Percentiles rank a stretch among this genome's conserved stretches.
Evolutionary conservation across 2,113 vertebrate genomes (phyloP).

Genomic region (Cynoglossus semilaevis): DNA sequence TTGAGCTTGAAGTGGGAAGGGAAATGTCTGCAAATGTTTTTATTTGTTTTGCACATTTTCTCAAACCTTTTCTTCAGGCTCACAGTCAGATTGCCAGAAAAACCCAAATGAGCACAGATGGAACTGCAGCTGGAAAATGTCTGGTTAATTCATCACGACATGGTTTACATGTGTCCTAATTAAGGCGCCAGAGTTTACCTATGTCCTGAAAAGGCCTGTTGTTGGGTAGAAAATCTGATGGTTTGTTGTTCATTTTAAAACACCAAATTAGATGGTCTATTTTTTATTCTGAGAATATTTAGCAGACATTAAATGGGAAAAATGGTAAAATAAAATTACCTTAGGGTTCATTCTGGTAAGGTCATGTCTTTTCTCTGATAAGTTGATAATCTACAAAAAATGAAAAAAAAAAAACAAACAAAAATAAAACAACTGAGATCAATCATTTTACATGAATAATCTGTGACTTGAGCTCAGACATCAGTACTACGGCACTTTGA

Average conservation of each 20-base stretch:
- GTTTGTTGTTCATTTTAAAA: not conserved
- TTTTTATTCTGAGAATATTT: not conserved
- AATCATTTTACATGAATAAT: constrained; percentile 16
- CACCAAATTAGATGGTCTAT: not conserved
- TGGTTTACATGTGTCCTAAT: too few relatives aligned
- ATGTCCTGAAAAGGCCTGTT: too few relatives aligned
- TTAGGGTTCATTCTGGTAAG: constrained; percentile 91
- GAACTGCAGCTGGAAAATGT: too few relatives aligned
- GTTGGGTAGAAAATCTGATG: not conserved
- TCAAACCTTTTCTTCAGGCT: not conserved
- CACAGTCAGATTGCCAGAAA: not conserved
- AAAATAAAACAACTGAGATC: constrained; percentile 26
- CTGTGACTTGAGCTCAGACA: constrained; percentile 7
- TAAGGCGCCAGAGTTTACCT: too few relatives aligned
- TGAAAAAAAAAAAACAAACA: constrained; percentile 47
- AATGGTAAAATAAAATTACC: constrained; percentile 70
- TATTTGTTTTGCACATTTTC: too few relatives aligned
- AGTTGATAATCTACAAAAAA: constrained; percentile 86
- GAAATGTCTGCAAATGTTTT: not conserved
- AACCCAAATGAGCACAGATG: not conserved
- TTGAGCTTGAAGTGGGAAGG: not conserved
- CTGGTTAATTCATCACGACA: too few relatives aligned
- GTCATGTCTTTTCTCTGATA: constrained; percentile 90
- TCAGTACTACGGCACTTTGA: constrained; percentile 25
- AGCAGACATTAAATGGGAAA: not conserved